Evolutionary conservation across 2,113 vertebrate genomes (phyloP).

Genomic region (Platanista minor): DNA sequence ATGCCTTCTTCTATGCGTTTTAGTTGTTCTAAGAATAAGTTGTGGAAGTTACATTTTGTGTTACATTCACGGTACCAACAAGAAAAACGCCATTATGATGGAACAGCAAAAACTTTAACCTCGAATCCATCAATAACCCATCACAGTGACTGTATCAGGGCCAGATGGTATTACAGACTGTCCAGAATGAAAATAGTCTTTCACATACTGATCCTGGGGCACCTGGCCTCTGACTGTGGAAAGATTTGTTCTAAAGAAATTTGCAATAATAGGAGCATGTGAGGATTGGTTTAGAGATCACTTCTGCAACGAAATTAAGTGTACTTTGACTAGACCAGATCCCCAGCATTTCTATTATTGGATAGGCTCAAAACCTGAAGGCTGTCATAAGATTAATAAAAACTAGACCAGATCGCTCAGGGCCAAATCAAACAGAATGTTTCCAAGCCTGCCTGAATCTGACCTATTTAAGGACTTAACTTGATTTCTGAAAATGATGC

Average conservation of each 20-base stretch:
- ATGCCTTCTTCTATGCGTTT: slow-evolving; percentile 91
- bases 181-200: not conserved
- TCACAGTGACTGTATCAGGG: not conserved
- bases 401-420: not conserved
- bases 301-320: not conserved
- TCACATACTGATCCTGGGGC: not conserved
- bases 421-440: not conserved
- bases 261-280: not conserved
- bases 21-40: slow-evolving; percentile 89
- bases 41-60: slow-evolving; percentile 30
- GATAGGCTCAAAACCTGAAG: not conserved
- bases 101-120: slow-evolving; percentile 16
- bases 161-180: not conserved
- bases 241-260: slow-evolving; percentile 28
- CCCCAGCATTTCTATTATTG: not conserved
- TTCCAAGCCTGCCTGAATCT: not conserved
- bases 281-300: not conserved
- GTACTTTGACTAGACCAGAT: not conserved
- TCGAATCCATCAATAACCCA: not conserved
- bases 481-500: not conserved
- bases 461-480: not conserved
- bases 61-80: slow-evolving; percentile 1
- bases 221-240: not conserved
- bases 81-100: slow-evolving; percentile 23
- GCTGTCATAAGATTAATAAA: not conserved